These are phyloP conservation scores for Esox niger DNA, from an alignment of 2,113 vertebrate genomes.

Conservation along the genomic window DNA sequence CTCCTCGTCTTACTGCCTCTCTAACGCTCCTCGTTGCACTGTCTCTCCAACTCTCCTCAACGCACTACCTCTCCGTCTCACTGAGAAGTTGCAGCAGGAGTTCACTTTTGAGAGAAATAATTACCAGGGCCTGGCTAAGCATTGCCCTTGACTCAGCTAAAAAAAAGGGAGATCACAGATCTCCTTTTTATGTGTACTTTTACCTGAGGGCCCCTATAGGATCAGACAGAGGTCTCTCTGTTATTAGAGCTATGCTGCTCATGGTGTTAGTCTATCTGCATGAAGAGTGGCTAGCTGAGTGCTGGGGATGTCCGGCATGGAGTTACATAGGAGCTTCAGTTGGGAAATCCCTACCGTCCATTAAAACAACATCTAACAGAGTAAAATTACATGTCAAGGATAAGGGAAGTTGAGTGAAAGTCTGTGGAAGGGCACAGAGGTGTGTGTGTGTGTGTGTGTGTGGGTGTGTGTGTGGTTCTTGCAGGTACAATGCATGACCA, in stretches of 20 bases:
- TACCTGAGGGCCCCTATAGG: conserved; percentile 15
- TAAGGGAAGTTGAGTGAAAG: conserved; percentile 7
- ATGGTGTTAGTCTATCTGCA: conserved; percentile 36
- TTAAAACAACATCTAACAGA: conserved; percentile 22
- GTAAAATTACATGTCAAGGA: conserved; percentile 34
- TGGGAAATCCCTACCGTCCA: conserved; percentile 32
- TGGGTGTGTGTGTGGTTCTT: neutral
- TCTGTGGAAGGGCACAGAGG: conserved; percentile 29
- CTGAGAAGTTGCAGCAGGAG: too few species aligned
- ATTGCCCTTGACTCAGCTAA: conserved; percentile 21
- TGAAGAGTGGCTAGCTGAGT: conserved; percentile 3
- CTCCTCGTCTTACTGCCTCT: too few species aligned
- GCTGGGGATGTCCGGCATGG: neutral
- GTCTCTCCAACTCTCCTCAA: too few species aligned
- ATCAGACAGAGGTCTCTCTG: conserved; percentile 36
- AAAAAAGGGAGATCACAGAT: conserved; percentile 33
- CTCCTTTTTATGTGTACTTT: neutral
- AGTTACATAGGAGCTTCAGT: conserved; percentile 6
- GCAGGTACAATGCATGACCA: neutral
- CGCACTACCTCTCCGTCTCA: too few species aligned
- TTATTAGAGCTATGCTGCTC: conserved; percentile 13
- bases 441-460: neutral
- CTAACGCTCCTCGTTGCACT: too few species aligned
- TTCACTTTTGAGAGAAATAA: neutral
- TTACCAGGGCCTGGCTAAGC: conserved; percentile 3